Evolutionary conservation across 2,113 vertebrate species (phyloP).

Genomic region (Python bivittatus): DNA sequence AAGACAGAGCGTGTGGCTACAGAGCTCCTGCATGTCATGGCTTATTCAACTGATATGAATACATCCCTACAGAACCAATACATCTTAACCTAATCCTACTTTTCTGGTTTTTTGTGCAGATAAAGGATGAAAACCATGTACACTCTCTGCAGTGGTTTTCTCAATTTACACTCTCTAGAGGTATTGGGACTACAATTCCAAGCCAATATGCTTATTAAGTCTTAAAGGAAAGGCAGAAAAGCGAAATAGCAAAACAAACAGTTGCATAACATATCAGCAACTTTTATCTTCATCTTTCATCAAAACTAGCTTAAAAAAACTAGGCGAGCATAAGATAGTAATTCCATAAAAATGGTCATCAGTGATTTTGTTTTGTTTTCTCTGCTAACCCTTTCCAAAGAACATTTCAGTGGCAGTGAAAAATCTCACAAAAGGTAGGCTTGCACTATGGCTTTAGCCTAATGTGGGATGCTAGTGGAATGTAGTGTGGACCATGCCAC

Average conservation of each 20-base stretch:
- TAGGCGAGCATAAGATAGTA: no score
- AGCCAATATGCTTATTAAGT: no score
- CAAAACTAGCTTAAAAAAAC: no score
- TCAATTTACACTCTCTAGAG: neutral
- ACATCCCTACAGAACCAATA: neutral
- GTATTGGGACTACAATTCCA: no score
- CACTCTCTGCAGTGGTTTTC: neutral
- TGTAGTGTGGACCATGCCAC: no score
- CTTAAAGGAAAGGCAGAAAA: no score
- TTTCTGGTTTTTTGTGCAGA: neutral
- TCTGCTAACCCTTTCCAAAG: neutral
- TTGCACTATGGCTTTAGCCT: neutral
- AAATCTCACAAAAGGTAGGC: neutral
- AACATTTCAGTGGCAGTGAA: neutral
- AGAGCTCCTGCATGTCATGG: neutral
- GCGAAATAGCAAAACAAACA: no score
- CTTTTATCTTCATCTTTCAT: no score
- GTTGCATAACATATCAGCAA: no score
- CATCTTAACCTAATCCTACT: neutral
- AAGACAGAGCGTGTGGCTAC: neutral
- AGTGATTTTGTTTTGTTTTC: neutral
- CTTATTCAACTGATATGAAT: neutral
- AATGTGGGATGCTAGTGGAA: neutral
- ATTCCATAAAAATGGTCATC: no score
- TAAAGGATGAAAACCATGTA: neutral